Evolutionary conservation across 2,113 vertebrate species (phyloP).

Genomic region (Rhinopomastus cyanomelas): DNA sequence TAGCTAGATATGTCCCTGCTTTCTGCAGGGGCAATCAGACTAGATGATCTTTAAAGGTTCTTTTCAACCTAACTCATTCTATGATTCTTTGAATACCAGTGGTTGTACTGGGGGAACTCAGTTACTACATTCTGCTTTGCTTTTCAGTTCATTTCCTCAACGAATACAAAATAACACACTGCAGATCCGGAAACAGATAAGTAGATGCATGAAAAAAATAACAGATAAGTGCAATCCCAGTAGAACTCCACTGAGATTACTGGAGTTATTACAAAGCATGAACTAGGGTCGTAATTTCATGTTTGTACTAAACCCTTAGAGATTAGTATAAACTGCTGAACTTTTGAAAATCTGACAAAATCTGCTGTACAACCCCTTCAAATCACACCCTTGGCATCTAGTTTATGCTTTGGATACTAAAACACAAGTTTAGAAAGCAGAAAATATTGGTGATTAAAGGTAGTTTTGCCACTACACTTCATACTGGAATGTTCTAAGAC

Average conservation of each 20-base stretch:
- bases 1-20: no score
- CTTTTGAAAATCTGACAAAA: conserved; percentile 19
- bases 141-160: neutral
- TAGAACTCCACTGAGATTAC: neutral
- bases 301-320: neutral
- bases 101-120: neutral
- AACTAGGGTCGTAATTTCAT: neutral
- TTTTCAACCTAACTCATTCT: no score
- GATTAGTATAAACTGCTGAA: neutral
- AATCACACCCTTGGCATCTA: neutral
- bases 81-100: neutral
- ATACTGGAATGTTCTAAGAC: neutral
- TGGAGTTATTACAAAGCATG: conserved; percentile 7
- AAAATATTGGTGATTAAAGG: neutral
- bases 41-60: no score
- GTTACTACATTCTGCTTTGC: neutral
- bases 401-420: neutral
- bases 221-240: neutral
- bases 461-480: neutral
- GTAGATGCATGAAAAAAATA: neutral
- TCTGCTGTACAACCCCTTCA: neutral
- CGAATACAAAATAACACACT: neutral
- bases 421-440: neutral
- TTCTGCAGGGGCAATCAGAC: no score
- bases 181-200: neutral